phyloP scores from a whole-genome alignment of 2,113 vertebrate species.

The Phoenicopterus ruber region DNA sequence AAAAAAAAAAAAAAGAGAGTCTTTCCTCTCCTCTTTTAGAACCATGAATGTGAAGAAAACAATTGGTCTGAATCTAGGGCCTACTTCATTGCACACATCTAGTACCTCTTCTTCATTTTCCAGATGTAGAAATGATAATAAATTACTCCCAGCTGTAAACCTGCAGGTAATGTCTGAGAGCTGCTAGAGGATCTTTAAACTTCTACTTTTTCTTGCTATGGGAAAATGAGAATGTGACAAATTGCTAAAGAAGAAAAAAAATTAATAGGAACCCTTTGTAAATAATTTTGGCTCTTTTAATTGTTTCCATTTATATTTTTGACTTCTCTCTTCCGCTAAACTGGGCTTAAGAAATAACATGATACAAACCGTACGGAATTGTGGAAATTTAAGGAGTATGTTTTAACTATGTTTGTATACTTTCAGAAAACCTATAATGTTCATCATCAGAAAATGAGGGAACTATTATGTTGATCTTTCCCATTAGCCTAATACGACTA shows the following conservation, averaged over 20 bases:
- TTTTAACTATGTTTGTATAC: neutral
- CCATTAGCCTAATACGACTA: neutral
- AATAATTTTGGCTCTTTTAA: constrained; percentile 44
- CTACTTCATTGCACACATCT: neutral
- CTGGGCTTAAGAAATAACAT: constrained; percentile 21
- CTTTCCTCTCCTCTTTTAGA: neutral
- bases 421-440: neutral
- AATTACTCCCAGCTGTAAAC: neutral
- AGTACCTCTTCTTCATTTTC: neutral
- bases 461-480: neutral
- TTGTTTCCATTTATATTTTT: constrained; percentile 55
- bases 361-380: neutral
- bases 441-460: neutral
- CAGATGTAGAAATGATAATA: neutral
- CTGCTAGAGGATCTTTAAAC: neutral
- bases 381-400: neutral
- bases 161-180: neutral
- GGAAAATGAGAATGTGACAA: neutral
- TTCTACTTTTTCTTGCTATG: neutral
- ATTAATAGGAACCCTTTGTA: constrained; percentile 4
- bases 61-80: neutral
- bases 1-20: neutral
- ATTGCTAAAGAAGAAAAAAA: neutral
- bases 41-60: neutral
- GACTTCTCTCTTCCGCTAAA: constrained; percentile 12